These are phyloP conservation scores for Pleuronectes platessa DNA, from an alignment of 2,113 vertebrate species.

Conservation along the genomic window DNA sequence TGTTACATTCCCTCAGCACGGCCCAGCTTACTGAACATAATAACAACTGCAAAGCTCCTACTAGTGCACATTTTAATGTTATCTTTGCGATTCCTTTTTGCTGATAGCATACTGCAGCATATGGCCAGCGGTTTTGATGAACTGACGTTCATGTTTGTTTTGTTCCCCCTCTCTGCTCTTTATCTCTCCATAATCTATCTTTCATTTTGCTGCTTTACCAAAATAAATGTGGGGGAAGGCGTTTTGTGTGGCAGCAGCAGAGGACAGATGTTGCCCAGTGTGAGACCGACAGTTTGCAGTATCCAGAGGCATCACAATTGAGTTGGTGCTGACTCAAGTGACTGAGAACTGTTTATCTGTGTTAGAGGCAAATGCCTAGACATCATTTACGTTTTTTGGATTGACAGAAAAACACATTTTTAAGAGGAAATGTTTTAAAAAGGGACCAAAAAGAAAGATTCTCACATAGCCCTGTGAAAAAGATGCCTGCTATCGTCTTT, in stretches of 20 bases:
- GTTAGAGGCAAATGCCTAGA: constrained; percentile 21
- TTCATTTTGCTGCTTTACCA: constrained; percentile 22
- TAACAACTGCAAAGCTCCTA: background rate
- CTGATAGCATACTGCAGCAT: constrained; percentile 33
- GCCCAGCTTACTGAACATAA: too few species aligned
- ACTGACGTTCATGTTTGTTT: background rate
- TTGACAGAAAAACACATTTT: constrained; percentile 16
- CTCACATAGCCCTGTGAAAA: too few species aligned
- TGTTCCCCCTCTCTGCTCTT: background rate
- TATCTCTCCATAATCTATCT: constrained; percentile 22
- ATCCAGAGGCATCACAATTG: too few species aligned
- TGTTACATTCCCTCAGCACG: too few species aligned
- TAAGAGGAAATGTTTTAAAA: background rate
- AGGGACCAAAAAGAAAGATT: background rate
- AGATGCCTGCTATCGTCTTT: too few species aligned
- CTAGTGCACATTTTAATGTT: background rate
- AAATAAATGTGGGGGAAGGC: constrained; percentile 31
- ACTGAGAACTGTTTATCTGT: background rate
- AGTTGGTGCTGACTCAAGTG: constrained; percentile 65
- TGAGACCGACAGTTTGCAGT: constrained; percentile 36
- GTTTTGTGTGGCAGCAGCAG: constrained; percentile 16
- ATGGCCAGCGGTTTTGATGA: constrained; percentile 45
- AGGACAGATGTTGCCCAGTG: constrained; percentile 75
- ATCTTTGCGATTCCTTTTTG: background rate
- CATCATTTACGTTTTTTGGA: constrained; percentile 25